phyloP scores from a whole-genome alignment of 2,888 invertebrate species.

The Ornithoptera alexandrae region DNA sequence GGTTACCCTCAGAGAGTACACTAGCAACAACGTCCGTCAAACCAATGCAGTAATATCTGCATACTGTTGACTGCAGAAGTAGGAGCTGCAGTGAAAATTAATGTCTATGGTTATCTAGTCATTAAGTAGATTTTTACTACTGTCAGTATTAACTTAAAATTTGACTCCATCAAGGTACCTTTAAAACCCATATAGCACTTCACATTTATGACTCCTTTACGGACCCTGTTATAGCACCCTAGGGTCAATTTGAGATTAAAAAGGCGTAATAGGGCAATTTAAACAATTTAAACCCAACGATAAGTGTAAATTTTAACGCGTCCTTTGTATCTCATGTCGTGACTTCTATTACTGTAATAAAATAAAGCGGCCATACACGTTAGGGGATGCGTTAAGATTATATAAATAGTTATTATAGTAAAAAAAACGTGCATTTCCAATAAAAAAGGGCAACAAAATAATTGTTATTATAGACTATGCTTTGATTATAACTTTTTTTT shows the following conservation, averaged over 20 bases:
- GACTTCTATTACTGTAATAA: slow-evolving; percentile 17
- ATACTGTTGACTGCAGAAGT: too few relatives aligned
- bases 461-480: too few relatives aligned
- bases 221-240: slow-evolving; percentile 16
- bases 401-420: not conserved
- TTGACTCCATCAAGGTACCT: slow-evolving; percentile 2
- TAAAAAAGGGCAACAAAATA: not conserved
- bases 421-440: not conserved
- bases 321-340: slow-evolving; percentile 7
- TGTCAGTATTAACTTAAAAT: not conserved
- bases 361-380: slow-evolving; percentile 14
- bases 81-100: too few relatives aligned
- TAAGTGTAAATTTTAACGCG: slow-evolving; percentile 15
- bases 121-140: not conserved
- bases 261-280: slow-evolving; percentile 23
- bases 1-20: too few relatives aligned
- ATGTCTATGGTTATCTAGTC: not conserved
- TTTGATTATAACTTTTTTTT: too few relatives aligned
- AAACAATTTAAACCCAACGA: slow-evolving; percentile 24
- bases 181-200: slow-evolving; percentile 25
- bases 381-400: not conserved
- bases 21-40: too few relatives aligned
- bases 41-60: too few relatives aligned
- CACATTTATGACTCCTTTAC: slow-evolving; percentile 24
- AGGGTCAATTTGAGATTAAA: slow-evolving; percentile 25